These are phyloP conservation scores for Halocynthia roretzi DNA, from an alignment of 23 tunicate species.

Conservation along the genomic window DNA sequence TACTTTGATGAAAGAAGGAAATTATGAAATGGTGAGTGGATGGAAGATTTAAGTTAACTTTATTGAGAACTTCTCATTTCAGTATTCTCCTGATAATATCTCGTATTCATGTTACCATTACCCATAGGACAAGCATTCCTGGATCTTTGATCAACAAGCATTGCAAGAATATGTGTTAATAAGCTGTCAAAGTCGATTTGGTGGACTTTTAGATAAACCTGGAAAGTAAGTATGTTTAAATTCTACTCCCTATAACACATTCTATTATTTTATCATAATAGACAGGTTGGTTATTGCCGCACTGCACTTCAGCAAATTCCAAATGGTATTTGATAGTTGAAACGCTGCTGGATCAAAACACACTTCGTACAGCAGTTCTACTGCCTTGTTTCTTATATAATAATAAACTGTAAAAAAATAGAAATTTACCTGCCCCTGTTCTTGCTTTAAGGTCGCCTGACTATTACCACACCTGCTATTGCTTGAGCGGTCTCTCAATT, in stretches of 20 bases:
- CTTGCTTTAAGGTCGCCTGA: conserved; percentile 64
- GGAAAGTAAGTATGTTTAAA: conserved; percentile 66
- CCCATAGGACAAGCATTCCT: conserved; percentile 14
- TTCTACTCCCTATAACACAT: no score
- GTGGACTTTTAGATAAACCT: conserved; percentile 91
- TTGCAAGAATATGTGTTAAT: conserved; percentile 67
- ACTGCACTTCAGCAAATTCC: no score
- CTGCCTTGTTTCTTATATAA: neutral
- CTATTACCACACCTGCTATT: conserved; percentile 92
- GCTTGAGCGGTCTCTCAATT: conserved; percentile 74
- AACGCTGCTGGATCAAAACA: no score
- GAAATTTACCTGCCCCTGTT: neutral
- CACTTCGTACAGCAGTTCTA: neutral
- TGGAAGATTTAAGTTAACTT: neutral
- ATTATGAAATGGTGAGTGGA: conserved; percentile 9
- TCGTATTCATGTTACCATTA: neutral
- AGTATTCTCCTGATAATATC: neutral
- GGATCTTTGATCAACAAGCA: conserved; percentile 77
- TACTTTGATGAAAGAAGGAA: conserved; percentile 40
- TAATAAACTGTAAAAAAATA: neutral
- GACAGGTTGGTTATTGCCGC: no score
- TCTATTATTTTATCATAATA: no score
- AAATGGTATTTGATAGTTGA: no score
- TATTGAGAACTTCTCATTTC: neutral
- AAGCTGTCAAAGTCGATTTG: conserved; percentile 81